Percentiles rank a stretch among this genome's conserved stretches.
Conservation (phyloP, 2,113 vertebrate species). For the Syngnathoides biaculeatus region DNA sequence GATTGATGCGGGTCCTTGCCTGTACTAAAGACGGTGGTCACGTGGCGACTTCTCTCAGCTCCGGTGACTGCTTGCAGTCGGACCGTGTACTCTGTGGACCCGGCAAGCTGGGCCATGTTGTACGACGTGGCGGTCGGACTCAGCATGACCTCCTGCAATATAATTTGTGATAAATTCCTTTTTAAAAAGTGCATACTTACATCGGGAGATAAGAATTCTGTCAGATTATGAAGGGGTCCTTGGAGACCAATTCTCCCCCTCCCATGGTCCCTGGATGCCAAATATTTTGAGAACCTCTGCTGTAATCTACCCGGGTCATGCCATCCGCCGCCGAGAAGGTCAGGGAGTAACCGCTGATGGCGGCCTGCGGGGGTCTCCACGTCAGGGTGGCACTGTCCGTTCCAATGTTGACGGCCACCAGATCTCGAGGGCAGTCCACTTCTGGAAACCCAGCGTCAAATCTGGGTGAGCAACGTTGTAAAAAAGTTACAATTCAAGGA, state of each 20-base stretch:
- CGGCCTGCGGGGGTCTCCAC: conserved; percentile 81
- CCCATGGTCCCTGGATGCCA: background rate
- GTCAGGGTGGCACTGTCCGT: conserved; percentile 81
- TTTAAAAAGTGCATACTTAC: too few species aligned
- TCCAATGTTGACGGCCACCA: conserved; percentile 78
- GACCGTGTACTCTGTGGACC: conserved; percentile 79
- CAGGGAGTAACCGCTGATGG: conserved; percentile 81
- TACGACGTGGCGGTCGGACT: conserved; percentile 81
- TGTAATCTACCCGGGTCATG: conserved; percentile 74
- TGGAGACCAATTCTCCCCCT: too few species aligned
- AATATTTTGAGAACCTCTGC: background rate
- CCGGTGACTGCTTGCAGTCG: conserved; percentile 78
- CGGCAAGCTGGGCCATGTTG: conserved; percentile 76
- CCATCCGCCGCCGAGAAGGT: conserved; percentile 81
- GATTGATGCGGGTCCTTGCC: conserved; percentile 67
- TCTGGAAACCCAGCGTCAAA: conserved; percentile 62
- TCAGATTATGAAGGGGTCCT: too few species aligned
- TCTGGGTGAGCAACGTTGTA: background rate
- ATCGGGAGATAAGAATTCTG: too few species aligned
- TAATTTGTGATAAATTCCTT: background rate
- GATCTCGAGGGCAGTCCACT: conserved; percentile 84
- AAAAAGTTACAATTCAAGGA: background rate
- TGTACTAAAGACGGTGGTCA: conserved; percentile 79
- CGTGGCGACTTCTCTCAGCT: conserved; percentile 71
- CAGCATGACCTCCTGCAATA: conserved; percentile 79